These are phyloP conservation scores for Galemys pyrenaicus DNA, from an alignment of 2,113 vertebrate genomes.

Conservation along the genomic window DNA sequence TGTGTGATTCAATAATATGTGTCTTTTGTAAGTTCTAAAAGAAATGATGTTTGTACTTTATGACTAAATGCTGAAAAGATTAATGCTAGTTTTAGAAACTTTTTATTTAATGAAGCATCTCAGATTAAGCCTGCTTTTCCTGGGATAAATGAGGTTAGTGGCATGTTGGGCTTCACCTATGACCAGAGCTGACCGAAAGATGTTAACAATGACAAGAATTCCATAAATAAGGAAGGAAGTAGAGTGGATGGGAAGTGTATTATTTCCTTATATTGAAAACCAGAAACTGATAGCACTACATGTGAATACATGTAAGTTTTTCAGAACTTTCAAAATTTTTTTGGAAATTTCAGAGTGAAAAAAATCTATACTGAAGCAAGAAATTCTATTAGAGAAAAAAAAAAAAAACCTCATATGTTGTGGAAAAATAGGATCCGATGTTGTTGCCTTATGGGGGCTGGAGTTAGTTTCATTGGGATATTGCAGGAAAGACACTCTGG, in stretches of 20 bases:
- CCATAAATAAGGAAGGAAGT: background rate
- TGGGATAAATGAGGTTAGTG: background rate
- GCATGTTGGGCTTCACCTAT: background rate
- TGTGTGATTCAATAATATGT: background rate
- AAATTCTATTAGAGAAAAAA: background rate
- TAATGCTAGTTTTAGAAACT: background rate
- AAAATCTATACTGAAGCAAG: background rate
- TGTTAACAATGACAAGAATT: background rate
- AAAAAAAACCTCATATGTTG: background rate
- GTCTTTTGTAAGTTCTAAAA: background rate
- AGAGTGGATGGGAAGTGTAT: background rate
- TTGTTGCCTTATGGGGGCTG: background rate
- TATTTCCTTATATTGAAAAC: background rate
- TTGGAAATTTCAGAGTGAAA: background rate
- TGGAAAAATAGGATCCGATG: background rate
- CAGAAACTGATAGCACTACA: background rate
- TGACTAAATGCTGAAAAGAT: background rate
- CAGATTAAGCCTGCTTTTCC: background rate
- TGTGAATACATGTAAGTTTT: background rate
- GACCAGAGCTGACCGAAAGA: background rate
- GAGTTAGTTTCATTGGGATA: background rate
- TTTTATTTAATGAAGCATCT: background rate
- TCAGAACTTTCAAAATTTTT: too few relatives aligned
- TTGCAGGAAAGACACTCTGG: background rate
- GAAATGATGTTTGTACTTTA: background rate